Evolutionary conservation across 2,888 invertebrate genomes (phyloP).

Genomic region (Neoaliturus tenellus): DNA sequence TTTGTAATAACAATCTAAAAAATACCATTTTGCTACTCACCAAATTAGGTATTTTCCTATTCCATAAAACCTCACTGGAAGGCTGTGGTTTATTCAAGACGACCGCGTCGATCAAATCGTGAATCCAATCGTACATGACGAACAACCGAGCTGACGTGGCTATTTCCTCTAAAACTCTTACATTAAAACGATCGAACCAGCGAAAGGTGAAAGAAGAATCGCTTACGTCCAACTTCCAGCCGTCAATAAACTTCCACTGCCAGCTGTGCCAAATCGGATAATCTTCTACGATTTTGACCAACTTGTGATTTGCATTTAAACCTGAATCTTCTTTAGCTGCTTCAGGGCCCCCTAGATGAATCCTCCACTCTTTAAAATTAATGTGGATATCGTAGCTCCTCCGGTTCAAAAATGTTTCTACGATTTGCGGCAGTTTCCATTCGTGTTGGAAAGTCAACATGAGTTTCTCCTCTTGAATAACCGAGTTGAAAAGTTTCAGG

Average conservation of each 20-base stretch:
- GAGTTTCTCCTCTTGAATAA: not conserved
- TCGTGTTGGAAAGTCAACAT: not conserved
- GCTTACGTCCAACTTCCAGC: not conserved
- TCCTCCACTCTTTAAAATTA: not conserved
- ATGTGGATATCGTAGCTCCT: not conserved
- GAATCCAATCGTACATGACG: not conserved
- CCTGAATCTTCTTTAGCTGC: not conserved
- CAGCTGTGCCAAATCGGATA: not conserved
- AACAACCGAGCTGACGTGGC: not conserved
- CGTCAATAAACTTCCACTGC: slow-evolving; percentile 18
- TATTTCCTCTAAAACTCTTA: not conserved
- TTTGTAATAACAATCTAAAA: not conserved
- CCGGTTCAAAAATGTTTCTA: not conserved
- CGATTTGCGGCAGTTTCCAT: not conserved
- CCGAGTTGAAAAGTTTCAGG: not conserved
- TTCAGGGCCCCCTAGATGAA: not conserved
- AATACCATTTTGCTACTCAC: not conserved
- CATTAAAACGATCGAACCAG: not conserved
- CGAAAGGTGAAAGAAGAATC: not conserved
- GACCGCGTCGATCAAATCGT: not conserved
- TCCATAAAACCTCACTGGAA: not conserved
- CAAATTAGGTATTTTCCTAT: not conserved
- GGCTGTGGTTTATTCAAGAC: not conserved
- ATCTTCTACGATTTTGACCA: not conserved
- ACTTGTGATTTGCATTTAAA: not conserved